Evolutionary conservation across 1,140 invertebrate genomes (phyloP).

Genomic region (Episyrphus balteatus): DNA sequence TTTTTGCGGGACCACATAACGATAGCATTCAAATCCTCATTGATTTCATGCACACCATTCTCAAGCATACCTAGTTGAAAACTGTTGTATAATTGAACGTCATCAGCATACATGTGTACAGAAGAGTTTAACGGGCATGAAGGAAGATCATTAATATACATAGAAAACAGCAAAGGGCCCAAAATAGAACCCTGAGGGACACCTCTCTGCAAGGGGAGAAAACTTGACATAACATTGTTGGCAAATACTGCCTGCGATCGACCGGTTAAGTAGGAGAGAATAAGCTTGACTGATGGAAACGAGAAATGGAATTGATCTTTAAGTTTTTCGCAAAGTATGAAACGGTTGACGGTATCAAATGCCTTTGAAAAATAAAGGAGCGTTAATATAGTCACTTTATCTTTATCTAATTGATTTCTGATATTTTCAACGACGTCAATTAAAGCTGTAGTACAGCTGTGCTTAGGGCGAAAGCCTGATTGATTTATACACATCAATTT

Average conservation of each 20-base stretch:
- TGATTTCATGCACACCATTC: neutral
- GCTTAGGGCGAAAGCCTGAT: neutral
- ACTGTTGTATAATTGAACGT: neutral
- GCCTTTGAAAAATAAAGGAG: too few species aligned
- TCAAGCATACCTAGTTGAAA: neutral
- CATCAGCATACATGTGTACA: neutral
- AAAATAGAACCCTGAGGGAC: neutral
- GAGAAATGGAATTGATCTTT: neutral
- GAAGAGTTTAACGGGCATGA: neutral
- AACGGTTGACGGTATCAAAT: conserved; percentile 12
- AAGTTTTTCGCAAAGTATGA: neutral
- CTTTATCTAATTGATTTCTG: neutral
- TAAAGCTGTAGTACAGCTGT: conserved; percentile 2
- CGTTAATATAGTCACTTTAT: conserved; percentile 3
- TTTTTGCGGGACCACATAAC: neutral
- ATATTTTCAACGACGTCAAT: too few species aligned
- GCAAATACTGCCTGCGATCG: neutral
- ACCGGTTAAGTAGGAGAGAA: neutral
- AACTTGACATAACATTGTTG: neutral
- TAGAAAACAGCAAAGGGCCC: too few species aligned
- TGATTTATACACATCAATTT: neutral
- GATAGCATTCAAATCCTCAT: neutral
- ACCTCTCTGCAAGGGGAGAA: neutral
- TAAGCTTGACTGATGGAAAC: neutral
- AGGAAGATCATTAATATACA: neutral